Conservation (phyloP, 2,797 vertebrate species). For the Naso thynnoides region DNA sequence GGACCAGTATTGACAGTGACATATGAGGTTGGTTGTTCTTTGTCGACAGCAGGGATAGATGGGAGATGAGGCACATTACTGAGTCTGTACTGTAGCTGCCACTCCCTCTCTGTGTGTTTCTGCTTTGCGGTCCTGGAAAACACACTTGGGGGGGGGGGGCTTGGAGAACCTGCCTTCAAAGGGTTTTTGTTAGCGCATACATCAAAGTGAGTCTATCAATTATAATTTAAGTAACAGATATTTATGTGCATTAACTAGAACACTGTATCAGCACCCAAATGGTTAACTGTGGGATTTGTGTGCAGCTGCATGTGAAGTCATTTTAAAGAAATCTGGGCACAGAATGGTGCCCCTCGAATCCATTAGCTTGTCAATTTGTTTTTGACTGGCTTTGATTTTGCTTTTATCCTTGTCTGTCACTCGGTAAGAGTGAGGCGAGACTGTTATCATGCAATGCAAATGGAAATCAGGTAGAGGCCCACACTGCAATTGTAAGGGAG, state of each 20-base stretch:
- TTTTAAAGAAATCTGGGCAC: slow-evolving; percentile 48
- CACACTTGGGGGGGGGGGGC: slow-evolving; percentile 50
- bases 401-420: slow-evolving; percentile 57
- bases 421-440: slow-evolving; percentile 48
- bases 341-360: slow-evolving; percentile 35
- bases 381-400: slow-evolving; percentile 69
- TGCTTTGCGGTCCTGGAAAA: slow-evolving; percentile 38
- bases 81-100: slow-evolving; percentile 36
- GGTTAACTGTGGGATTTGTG: slow-evolving; percentile 28
- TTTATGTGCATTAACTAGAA: slow-evolving; percentile 31
- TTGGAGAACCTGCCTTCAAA: slow-evolving; percentile 65
- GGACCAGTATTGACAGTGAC: slow-evolving; percentile 65
- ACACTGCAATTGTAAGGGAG: slow-evolving; percentile 56
- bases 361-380: slow-evolving; percentile 68
- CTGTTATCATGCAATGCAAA: slow-evolving; percentile 63
- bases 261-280: not conserved
- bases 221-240: slow-evolving; percentile 48
- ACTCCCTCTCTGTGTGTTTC: slow-evolving; percentile 38
- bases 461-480: slow-evolving; percentile 75
- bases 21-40: slow-evolving; percentile 52
- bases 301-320: slow-evolving; percentile 41
- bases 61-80: slow-evolving; percentile 39
- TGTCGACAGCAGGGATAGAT: slow-evolving; percentile 34
- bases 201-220: slow-evolving; percentile 66
- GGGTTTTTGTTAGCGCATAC: slow-evolving; percentile 40